phyloP scores from a whole-genome alignment of 2,797 vertebrate species.

The Trematomus bernacchii region DNA sequence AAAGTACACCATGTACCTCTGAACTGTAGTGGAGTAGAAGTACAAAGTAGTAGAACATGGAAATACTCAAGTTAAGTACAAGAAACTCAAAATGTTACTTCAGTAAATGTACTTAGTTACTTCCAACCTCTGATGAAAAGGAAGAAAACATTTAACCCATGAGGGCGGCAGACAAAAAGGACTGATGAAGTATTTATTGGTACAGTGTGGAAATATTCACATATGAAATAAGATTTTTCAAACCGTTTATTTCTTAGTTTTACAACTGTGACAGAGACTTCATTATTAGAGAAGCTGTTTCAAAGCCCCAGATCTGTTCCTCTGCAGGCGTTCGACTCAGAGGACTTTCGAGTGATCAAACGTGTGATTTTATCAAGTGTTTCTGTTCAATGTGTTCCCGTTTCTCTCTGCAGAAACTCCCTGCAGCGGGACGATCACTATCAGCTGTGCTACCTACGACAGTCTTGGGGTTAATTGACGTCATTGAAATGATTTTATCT shows the following conservation, averaged over 20 bases:
- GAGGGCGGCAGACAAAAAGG: neutral
- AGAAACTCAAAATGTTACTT: no score
- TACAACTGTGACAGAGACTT: conserved; percentile 14
- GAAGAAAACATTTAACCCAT: neutral
- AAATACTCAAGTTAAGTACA: no score
- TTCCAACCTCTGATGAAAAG: neutral
- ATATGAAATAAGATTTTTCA: neutral
- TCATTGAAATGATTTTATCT: conserved; percentile 50
- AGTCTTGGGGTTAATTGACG: conserved; percentile 2
- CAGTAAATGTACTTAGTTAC: no score
- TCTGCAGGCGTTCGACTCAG: neutral
- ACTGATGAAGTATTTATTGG: conserved; percentile 25
- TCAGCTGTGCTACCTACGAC: neutral
- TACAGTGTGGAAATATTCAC: neutral
- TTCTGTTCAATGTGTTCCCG: conserved; percentile 1
- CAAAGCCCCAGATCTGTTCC: neutral
- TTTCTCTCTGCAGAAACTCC: conserved; percentile 5
- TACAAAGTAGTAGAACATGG: no score
- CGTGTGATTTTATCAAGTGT: conserved; percentile 25
- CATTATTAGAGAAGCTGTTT: conserved; percentile 2
- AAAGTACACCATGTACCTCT: no score
- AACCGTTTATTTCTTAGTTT: conserved; percentile 32
- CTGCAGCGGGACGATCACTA: conserved; percentile 1
- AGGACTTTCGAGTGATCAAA: neutral
- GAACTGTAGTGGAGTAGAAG: no score